Percentiles rank a stretch among this genome's conserved stretches.
Evolutionary conservation across 2,797 vertebrate species (phyloP).

Genomic region (Crenichthys baileyi): DNA sequence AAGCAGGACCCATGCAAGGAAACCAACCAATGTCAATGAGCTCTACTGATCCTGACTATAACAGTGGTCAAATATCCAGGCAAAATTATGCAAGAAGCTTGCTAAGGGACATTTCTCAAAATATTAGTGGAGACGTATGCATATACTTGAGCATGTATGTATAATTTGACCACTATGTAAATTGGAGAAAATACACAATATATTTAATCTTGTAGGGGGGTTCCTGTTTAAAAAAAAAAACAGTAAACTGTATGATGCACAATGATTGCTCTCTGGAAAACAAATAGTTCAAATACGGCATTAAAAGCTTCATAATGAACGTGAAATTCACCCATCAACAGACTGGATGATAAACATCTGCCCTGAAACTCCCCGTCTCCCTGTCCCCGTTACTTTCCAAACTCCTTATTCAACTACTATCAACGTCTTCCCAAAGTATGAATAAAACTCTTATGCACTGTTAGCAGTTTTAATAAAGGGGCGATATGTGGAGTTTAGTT

Average conservation of each 20-base stretch:
- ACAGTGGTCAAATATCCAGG: neutral
- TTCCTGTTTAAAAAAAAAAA: neutral
- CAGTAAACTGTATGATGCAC: neutral
- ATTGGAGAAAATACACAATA: neutral
- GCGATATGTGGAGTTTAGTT: slow-evolving; percentile 31
- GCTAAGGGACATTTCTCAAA: neutral
- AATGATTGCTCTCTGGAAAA: neutral
- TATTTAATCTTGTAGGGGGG: neutral
- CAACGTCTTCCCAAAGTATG: slow-evolving; percentile 71
- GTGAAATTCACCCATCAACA: neutral
- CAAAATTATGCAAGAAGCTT: neutral
- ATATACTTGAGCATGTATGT: neutral
- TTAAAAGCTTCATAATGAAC: neutral
- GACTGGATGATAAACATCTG: neutral
- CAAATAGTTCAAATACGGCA: too few species aligned
- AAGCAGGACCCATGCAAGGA: neutral
- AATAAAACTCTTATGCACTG: slow-evolving; percentile 61
- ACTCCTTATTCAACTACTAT: neutral
- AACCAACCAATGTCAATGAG: neutral
- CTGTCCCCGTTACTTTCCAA: neutral
- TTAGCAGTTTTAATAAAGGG: slow-evolving; percentile 16
- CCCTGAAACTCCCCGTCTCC: neutral
- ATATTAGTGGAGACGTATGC: neutral
- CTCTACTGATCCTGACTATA: neutral
- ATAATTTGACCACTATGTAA: neutral